Evolutionary conservation across 2,113 vertebrate species (phyloP), one percentile per base, ranked within the genome.

Genomic region (Xiphias gladius): DNA sequence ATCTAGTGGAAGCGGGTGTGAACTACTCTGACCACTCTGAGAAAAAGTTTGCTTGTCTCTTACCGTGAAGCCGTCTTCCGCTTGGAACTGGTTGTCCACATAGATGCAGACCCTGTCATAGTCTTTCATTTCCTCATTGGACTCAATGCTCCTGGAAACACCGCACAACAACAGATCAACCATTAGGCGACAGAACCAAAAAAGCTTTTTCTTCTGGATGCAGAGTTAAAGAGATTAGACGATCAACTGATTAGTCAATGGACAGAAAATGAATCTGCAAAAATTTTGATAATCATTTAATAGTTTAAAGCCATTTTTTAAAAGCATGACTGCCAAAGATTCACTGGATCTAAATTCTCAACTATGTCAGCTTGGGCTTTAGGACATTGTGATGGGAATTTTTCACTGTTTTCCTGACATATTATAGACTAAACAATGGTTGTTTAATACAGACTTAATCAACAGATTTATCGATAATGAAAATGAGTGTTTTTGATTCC

Each of bases 51-150:
- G 16, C 2, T 5, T 37, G 30, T 63, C 58, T 91, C 95, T 94
- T 76, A 96, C 96, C 63, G 96, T 96, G 83, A 96, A 96, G 55
- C 83, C 88, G 85, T 95, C 90, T 22, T 91, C 89, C 43, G 83
- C 80, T 39, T 91, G 91, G 84, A 95, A 96, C 75, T 95, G 82
- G 79, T 85, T 95, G 90, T 96, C 95, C 64, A 96, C 88, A 52
- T 96, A 96, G 61, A 94, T 88, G 59, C 93, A 93, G 28, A 79
- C 85, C 63, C 95, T 83, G 88, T 96, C 89, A 73, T 94, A 96
- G 22, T 95, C 93, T 37, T 87, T 91, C 95, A 96, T 94, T 84
- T 95, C 94, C 35, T 91, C 87, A 55, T 92, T 95, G 77, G 93
- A 92, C 68, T 92, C 93, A 28, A 96, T 92, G 46, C 69, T 88